Conservation (phyloP, 2,888 invertebrate genomes). For the Athalia cordata region DNA sequence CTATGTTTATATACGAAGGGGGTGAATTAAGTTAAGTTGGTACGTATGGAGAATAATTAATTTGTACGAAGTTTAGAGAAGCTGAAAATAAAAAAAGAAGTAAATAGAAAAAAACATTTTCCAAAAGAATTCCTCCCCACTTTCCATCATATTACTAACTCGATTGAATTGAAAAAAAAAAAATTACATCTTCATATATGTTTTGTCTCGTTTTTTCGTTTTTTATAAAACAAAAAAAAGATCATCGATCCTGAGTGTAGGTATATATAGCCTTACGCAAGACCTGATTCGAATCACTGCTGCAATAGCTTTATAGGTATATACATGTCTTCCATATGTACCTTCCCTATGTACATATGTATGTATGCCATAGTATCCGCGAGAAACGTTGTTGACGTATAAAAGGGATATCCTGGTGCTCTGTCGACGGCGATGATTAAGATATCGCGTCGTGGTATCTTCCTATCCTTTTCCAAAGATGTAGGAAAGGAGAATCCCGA, state of each 20-base stretch:
- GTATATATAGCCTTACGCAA: too few relatives aligned
- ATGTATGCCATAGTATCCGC: background rate
- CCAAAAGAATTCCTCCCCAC: too few relatives aligned
- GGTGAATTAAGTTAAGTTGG: slow-evolving; percentile 65
- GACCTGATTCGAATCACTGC: too few relatives aligned
- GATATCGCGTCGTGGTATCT: slow-evolving; percentile 37
- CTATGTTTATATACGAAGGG: slow-evolving; percentile 37
- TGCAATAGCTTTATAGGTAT: too few relatives aligned
- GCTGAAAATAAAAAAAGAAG: too few relatives aligned
- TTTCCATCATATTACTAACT: too few relatives aligned
- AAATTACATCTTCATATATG: too few relatives aligned
- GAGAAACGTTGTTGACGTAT: slow-evolving; percentile 16
- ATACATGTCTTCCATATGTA: too few relatives aligned
- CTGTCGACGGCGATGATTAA: slow-evolving; percentile 40
- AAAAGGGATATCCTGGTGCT: slow-evolving; percentile 32
- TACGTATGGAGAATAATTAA: slow-evolving; percentile 73
- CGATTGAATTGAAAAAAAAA: too few relatives aligned
- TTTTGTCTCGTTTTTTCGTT: too few relatives aligned
- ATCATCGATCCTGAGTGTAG: background rate
- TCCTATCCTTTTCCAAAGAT: background rate
- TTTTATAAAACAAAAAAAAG: background rate
- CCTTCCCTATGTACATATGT: background rate
- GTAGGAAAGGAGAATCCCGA: slow-evolving; percentile 7
- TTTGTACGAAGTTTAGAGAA: slow-evolving; percentile 48
- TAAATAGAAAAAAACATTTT: too few relatives aligned